phyloP scores from a whole-genome alignment of 2,888 invertebrate species.

The Athripsodes cinereus region DNA sequence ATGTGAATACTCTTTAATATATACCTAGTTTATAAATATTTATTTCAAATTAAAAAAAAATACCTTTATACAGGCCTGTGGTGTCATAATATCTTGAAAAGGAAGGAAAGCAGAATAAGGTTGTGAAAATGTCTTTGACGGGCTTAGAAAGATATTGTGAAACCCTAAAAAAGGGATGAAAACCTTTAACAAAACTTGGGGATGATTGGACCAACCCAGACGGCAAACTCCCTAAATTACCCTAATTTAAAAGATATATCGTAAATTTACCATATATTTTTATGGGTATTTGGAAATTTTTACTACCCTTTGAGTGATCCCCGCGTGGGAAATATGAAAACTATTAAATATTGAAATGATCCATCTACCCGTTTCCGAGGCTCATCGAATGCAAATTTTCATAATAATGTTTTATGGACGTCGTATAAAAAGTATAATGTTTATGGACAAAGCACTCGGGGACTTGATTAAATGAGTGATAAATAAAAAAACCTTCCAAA shows the following conservation, averaged over 20 bases:
- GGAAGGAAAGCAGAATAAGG: background rate
- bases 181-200: background rate
- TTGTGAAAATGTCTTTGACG: constrained; percentile 1
- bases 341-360: background rate
- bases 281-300: background rate
- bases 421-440: background rate
- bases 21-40: too few species aligned
- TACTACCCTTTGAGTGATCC: background rate
- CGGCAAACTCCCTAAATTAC: background rate
- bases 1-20: too few species aligned
- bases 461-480: background rate
- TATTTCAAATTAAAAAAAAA: too few species aligned
- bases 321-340: background rate
- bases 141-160: background rate
- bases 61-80: too few species aligned
- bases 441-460: background rate
- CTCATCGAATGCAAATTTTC: background rate
- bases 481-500: too few species aligned
- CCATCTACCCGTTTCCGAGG: background rate
- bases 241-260: background rate
- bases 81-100: background rate
- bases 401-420: background rate
- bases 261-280: background rate
- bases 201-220: background rate
- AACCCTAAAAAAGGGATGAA: constrained; percentile 3